Percentiles rank a stretch among this genome's conserved stretches.
These are phyloP conservation scores for Nerophis lumbriciformis DNA, from an alignment of 2,113 vertebrate species.

Conservation along the genomic window DNA sequence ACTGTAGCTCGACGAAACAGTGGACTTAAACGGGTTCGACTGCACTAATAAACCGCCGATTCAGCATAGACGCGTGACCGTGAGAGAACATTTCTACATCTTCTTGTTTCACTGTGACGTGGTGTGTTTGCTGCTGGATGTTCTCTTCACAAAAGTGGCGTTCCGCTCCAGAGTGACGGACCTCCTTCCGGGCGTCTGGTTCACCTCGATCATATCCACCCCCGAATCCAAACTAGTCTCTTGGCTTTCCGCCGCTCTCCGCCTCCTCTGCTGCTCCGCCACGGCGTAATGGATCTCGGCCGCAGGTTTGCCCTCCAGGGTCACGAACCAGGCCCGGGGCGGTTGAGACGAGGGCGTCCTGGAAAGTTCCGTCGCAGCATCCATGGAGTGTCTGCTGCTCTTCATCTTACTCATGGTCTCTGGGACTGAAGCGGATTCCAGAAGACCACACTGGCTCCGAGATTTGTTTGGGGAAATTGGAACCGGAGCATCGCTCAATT, in stretches of 20 bases:
- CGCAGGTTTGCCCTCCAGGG: constrained; percentile 83
- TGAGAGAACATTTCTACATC: background rate
- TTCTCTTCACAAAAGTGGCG: constrained; percentile 80
- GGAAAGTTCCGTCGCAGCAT: constrained; percentile 74
- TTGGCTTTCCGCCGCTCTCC: constrained; percentile 77
- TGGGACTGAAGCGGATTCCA: constrained; percentile 86
- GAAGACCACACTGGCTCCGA: constrained; percentile 74
- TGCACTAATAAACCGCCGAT: too few relatives aligned
- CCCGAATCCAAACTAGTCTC: constrained; percentile 89
- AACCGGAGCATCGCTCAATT: constrained; percentile 51
- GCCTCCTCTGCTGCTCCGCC: constrained; percentile 79
- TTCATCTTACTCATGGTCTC: constrained; percentile 79
- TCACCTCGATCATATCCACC: constrained; percentile 87
- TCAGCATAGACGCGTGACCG: too few relatives aligned
- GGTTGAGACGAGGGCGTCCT: constrained; percentile 75
- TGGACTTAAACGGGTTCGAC: too few relatives aligned
- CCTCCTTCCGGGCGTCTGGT: constrained; percentile 60
- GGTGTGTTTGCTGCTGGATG: constrained; percentile 65
- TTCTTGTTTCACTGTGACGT: constrained; percentile 13
- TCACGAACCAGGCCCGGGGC: constrained; percentile 89
- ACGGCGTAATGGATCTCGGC: constrained; percentile 85
- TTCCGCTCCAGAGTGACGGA: constrained; percentile 73
- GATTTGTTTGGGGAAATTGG: constrained; percentile 58
- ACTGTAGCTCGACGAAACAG: too few relatives aligned
- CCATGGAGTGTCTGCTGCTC: constrained; percentile 68